These are phyloP conservation scores for Phaedon cochleariae DNA, from an alignment of 2,888 invertebrate species.

Conservation along the genomic window DNA sequence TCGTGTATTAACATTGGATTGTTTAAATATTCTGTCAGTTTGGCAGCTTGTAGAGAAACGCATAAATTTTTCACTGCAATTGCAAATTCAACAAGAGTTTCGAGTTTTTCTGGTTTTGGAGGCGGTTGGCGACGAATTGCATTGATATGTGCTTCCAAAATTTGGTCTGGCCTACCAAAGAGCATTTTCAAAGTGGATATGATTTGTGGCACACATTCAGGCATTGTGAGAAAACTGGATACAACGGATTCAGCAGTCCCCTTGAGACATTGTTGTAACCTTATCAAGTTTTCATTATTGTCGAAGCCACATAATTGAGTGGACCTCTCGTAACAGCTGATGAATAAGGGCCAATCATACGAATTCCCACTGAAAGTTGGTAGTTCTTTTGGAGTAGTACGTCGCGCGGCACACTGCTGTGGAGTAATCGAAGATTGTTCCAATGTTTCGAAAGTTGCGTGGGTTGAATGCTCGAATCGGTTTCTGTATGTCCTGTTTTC, in stretches of 20 bases:
- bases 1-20: slow-evolving; percentile 17
- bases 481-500: too few relatives aligned
- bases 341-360: slow-evolving; percentile 11
- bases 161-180: slow-evolving; percentile 23
- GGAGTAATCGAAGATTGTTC: not conserved
- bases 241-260: slow-evolving; percentile 13
- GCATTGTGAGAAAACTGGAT: slow-evolving; percentile 11
- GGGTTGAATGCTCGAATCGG: too few relatives aligned
- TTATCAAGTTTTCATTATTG: slow-evolving; percentile 16
- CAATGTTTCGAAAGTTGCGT: not conserved
- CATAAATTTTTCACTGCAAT: slow-evolving; percentile 20
- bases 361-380: not conserved
- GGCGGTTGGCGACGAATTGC: slow-evolving; percentile 17
- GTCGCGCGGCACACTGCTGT: not conserved
- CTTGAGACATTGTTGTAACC: slow-evolving; percentile 13
- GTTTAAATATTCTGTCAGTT: slow-evolving; percentile 6
- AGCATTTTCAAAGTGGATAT: slow-evolving; percentile 18
- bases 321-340: slow-evolving; percentile 3
- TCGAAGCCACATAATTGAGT: slow-evolving; percentile 15
- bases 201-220: slow-evolving; percentile 20
- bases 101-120: slow-evolving; percentile 15
- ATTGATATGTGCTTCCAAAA: slow-evolving; percentile 22
- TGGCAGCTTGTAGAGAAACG: slow-evolving; percentile 8
- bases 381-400: not conserved
- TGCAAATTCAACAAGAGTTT: slow-evolving; percentile 22